These are phyloP conservation scores for Micrastur ruficollis DNA, from an alignment of 2,797 vertebrate species.

Conservation along the genomic window DNA sequence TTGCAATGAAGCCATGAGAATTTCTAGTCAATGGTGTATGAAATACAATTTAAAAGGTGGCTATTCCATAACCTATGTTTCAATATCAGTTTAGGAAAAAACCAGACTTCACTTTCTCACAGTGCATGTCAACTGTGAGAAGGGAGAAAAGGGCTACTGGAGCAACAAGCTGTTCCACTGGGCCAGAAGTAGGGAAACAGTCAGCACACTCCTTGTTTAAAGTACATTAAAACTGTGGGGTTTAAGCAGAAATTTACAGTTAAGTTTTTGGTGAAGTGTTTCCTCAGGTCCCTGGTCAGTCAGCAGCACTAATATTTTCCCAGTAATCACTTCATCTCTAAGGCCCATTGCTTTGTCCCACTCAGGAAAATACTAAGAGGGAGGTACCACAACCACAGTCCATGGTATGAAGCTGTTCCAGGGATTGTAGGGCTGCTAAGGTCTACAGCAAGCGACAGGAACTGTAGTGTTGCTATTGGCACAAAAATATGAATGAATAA, in stretches of 20 bases:
- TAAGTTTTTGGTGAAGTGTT: neutral
- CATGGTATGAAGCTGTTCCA: neutral
- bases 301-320: neutral
- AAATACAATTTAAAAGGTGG: constrained; percentile 56
- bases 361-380: neutral
- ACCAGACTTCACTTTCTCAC: neutral
- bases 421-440: neutral
- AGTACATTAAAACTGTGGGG: neutral
- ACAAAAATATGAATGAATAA: neutral
- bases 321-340: neutral
- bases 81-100: constrained; percentile 9
- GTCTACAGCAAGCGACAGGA: neutral
- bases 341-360: neutral
- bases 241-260: neutral
- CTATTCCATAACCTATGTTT: constrained; percentile 40
- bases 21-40: constrained; percentile 60
- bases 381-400: neutral
- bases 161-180: neutral
- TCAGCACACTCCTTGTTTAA: neutral
- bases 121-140: neutral
- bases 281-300: neutral
- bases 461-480: neutral
- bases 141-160: neutral
- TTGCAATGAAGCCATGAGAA: constrained; percentile 53
- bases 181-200: neutral